A percentile compares a stretch with the other conserved stretches of the same genome.
phyloP scores from a whole-genome alignment of 1,140 invertebrate genomes.

The Euwallacea similis region DNA sequence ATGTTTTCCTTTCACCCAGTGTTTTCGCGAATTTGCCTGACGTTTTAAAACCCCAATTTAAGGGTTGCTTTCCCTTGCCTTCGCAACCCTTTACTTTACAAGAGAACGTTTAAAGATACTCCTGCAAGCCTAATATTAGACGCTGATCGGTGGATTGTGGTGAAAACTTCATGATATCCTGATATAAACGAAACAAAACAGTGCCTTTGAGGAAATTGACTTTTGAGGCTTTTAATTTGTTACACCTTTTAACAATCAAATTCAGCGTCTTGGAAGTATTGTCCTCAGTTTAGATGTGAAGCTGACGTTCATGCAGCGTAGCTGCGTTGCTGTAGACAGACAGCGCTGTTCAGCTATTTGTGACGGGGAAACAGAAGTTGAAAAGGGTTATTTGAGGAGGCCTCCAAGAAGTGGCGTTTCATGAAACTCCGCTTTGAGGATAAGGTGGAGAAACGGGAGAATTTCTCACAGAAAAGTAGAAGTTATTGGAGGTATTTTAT shows the following conservation, averaged over 20 bases:
- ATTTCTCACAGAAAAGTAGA: constrained; percentile 3
- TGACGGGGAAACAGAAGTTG: neutral
- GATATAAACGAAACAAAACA: no score
- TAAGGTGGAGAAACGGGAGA: constrained; percentile 11
- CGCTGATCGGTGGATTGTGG: neutral
- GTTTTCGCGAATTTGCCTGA: constrained; percentile 13
- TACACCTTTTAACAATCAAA: neutral
- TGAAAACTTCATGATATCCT: no score
- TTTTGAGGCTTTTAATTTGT: no score
- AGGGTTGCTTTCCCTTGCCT: neutral
- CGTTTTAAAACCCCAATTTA: neutral
- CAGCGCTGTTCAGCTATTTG: constrained; percentile 14
- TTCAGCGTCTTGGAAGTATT: neutral
- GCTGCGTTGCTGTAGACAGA: neutral
- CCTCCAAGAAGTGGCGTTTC: neutral
- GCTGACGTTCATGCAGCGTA: neutral
- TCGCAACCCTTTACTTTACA: neutral
- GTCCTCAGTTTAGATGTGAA: neutral
- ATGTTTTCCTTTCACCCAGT: constrained; percentile 10
- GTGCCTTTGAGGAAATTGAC: no score
- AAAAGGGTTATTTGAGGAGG: neutral
- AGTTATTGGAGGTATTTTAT: neutral
- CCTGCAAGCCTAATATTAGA: neutral
- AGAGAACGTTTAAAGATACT: neutral
- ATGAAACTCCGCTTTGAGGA: constrained; percentile 7